Evolutionary conservation across 2,888 invertebrate genomes (phyloP), one percentile per base, ranked within the genome.

Genomic region (Gastracanthus pulcherrimus): DNA sequence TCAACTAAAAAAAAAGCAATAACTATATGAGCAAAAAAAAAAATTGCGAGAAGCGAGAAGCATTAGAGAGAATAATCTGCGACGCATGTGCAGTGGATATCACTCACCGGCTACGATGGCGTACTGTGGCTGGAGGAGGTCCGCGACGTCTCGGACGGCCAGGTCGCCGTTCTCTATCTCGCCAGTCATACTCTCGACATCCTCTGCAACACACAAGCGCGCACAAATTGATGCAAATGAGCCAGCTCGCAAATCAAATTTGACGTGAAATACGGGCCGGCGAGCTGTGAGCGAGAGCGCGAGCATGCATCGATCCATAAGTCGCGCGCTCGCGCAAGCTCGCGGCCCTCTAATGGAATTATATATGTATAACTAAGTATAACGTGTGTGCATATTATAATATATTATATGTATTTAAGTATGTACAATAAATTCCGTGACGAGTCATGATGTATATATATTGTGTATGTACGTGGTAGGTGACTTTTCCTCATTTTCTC

Each of bases 101-200:
- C n/a, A 31, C 88, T 90, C 88, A 94, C 94, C 98, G 84, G 98
- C 97, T 86, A 98, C 96, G 90, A 97, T 95, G 83, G 97, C 97
- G 92, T 96, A 98, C 92, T 97, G 96, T 82, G 96, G 95, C 90
- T 97, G 96, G 81, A 98, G 93, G 85, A 98, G 93, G 91, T 97
- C 97, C 58, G 96, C 96, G 87, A 98, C 97, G 92, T 96, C 96
- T 85, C 95, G 94, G 77, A 96, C 95, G 84, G 94, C 94, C 89
- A 95, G 93, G 80, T 94, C 92, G 83, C 94, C 94, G 87, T 94
- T 94, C 82, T 94, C 94, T 80, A 94, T 93, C 77, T 94, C 91
- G 82, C 91, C 91, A 82, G 91, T 91, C 91, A 91, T 91, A 87
- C 91, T 92, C 88, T 91, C 91, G 77, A 90, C 91, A 91, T 91